Evolutionary conservation across 2,113 vertebrate genomes (phyloP).

Genomic region (Candoia aspera): DNA sequence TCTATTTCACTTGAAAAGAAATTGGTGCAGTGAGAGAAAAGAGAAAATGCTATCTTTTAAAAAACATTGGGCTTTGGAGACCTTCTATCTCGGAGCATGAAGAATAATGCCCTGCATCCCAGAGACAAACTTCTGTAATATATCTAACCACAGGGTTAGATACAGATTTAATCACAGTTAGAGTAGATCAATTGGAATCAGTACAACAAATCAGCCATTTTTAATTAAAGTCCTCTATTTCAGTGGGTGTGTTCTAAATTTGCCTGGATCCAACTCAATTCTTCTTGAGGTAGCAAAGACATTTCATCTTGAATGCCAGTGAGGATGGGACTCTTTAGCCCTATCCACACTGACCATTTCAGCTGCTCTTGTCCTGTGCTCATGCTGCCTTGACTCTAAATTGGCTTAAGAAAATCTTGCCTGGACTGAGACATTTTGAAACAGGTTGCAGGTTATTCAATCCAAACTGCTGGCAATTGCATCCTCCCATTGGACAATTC

Average conservation of each 20-base stretch:
- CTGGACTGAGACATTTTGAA: neutral
- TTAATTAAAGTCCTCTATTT: neutral
- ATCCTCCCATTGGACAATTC: neutral
- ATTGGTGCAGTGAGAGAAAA: neutral
- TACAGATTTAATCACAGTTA: neutral
- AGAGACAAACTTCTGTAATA: neutral
- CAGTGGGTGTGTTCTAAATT: neutral
- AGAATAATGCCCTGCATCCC: neutral
- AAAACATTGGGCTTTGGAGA: neutral
- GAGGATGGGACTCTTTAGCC: neutral
- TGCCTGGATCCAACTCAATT: neutral
- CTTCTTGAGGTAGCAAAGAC: neutral
- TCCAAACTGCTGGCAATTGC: neutral
- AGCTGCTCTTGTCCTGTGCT: neutral
- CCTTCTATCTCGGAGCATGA: neutral
- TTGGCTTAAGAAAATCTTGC: neutral
- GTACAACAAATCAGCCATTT: neutral
- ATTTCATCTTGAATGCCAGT: neutral
- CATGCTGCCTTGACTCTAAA: neutral
- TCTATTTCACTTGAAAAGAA: neutral
- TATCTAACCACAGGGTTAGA: neutral
- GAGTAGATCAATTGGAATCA: neutral
- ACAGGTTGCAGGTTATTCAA: neutral
- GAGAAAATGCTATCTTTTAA: neutral
- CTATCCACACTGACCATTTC: neutral